Evolutionary conservation across 2,113 vertebrate genomes (phyloP).

Genomic region (Epinephelus lanceolatus): DNA sequence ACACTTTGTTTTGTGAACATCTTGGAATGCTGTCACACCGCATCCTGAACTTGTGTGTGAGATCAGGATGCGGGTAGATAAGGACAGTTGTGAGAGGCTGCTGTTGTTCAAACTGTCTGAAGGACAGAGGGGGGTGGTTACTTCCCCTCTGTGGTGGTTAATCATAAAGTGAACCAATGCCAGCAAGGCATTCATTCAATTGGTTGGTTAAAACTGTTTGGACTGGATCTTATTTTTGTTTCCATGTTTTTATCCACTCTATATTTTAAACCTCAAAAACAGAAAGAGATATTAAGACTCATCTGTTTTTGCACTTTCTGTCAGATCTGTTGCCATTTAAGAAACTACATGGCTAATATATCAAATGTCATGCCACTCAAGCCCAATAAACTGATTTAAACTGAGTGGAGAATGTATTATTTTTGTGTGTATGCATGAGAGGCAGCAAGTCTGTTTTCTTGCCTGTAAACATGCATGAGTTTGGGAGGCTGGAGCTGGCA

Average conservation of each 20-base stretch:
- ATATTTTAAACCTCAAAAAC: neutral
- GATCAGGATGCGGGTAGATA: conserved; percentile 21
- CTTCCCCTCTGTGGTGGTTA: neutral
- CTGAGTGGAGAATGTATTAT: conserved; percentile 4
- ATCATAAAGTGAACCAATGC: neutral
- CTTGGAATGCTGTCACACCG: conserved; percentile 37
- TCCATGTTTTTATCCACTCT: neutral
- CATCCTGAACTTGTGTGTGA: conserved; percentile 14
- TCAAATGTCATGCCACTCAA: neutral
- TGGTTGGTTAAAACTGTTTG: neutral
- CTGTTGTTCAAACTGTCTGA: conserved; percentile 1
- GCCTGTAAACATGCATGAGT: conserved; percentile 56
- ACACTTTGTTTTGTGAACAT: conserved; percentile 23
- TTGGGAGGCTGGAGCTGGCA: conserved; percentile 51
- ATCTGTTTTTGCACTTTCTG: neutral
- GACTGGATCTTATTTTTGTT: neutral
- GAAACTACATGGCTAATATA: neutral
- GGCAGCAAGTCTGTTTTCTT: conserved; percentile 50
- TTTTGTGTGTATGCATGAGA: conserved; percentile 29
- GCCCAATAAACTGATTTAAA: conserved; percentile 19
- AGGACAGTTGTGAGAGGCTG: neutral
- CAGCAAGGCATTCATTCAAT: neutral
- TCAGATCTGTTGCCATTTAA: conserved; percentile 11
- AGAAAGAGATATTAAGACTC: neutral
- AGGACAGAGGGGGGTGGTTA: neutral